These are phyloP conservation scores for Tragelaphus oryx DNA, from an alignment of 2,797 vertebrate species.

Conservation along the genomic window DNA sequence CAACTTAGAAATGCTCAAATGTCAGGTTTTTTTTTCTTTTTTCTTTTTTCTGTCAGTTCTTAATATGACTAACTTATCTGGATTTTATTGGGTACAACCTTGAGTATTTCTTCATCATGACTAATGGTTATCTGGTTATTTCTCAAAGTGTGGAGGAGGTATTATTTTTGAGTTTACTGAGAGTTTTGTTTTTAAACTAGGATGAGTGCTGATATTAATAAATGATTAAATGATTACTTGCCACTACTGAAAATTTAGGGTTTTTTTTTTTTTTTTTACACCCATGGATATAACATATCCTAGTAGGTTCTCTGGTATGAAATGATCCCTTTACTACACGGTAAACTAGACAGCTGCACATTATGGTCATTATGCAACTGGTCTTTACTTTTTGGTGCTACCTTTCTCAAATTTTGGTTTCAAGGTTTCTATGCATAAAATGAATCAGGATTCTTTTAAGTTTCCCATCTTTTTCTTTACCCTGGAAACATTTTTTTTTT, in stretches of 20 bases:
- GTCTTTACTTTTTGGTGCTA: background rate
- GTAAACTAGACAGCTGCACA: background rate
- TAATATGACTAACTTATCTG: background rate
- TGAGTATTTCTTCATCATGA: background rate
- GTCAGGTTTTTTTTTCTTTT: background rate
- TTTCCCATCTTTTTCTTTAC: background rate
- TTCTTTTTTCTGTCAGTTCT: background rate
- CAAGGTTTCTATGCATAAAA: background rate
- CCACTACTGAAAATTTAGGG: background rate
- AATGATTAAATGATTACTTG: background rate
- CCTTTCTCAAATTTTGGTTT: background rate
- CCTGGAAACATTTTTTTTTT: background rate
- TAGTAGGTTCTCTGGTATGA: background rate
- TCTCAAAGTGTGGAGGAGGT: background rate
- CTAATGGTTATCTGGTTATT: background rate
- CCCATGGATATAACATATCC: background rate
- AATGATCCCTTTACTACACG: background rate
- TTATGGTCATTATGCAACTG: background rate
- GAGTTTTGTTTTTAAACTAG: conserved; percentile 29
- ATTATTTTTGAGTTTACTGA: background rate
- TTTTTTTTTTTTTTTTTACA: background rate
- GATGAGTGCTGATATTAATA: background rate
- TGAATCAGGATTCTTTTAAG: background rate
- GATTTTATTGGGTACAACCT: background rate
- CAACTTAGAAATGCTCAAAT: conserved; percentile 1